These are phyloP conservation scores for Sebastes schlegelii DNA, from an alignment of 2,113 vertebrate genomes.

Conservation along the genomic window DNA sequence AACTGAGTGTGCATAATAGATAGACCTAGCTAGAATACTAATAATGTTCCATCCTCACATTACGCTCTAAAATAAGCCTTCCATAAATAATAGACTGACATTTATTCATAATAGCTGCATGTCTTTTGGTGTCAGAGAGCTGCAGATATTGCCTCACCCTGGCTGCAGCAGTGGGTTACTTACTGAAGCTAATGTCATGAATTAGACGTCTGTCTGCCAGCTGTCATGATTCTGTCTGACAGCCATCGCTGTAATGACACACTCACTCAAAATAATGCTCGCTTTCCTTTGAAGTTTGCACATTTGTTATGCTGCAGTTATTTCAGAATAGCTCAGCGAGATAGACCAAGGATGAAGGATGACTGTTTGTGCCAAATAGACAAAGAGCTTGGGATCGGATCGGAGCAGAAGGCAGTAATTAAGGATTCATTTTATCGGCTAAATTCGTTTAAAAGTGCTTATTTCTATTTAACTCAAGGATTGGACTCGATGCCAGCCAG, in stretches of 20 bases:
- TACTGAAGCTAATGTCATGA: slow-evolving; percentile 29
- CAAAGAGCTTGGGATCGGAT: background rate
- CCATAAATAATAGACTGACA: slow-evolving; percentile 17
- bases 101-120: background rate
- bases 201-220: slow-evolving; percentile 67
- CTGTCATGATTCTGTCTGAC: slow-evolving; percentile 53
- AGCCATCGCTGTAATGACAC: slow-evolving; percentile 28
- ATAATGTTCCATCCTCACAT: slow-evolving; percentile 29
- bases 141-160: slow-evolving; percentile 33
- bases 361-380: slow-evolving; percentile 10
- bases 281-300: slow-evolving; percentile 45
- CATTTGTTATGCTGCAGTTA: slow-evolving; percentile 51
- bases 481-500: background rate
- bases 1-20: slow-evolving; percentile 3
- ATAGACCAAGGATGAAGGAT: slow-evolving; percentile 2
- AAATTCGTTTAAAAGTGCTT: background rate
- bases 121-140: slow-evolving; percentile 18
- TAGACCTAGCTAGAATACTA: slow-evolving; percentile 29
- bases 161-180: slow-evolving; percentile 29
- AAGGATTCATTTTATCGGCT: slow-evolving; percentile 11
- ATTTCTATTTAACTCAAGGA: background rate
- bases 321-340: slow-evolving; percentile 28
- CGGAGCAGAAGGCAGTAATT: background rate
- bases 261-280: slow-evolving; percentile 35
- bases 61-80: slow-evolving; percentile 24